A percentile compares a stretch with the other conserved stretches of the same genome.
Conservation (phyloP, 2,797 vertebrate genomes). For the Onychomys arenicola region DNA sequence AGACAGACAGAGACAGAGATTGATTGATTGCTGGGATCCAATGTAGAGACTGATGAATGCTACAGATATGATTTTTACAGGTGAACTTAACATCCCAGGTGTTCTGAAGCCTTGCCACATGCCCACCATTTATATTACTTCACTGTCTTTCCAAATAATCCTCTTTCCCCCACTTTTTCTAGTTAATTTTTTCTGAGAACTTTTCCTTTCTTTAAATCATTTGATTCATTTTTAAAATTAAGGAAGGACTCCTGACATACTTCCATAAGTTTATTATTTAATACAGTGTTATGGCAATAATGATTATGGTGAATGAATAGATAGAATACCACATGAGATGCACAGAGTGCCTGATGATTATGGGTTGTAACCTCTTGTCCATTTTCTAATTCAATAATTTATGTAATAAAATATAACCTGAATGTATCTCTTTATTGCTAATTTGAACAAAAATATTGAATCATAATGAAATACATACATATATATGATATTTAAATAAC, state of each 20-base stretch:
- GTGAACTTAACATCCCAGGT: neutral
- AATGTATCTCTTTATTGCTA: neutral
- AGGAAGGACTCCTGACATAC: neutral
- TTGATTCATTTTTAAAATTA: neutral
- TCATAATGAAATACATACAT: neutral
- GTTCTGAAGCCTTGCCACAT: neutral
- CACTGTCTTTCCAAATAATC: neutral
- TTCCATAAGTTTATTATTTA: neutral
- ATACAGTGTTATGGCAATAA: neutral
- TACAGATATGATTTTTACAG: neutral
- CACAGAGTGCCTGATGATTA: neutral
- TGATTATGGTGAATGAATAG: neutral
- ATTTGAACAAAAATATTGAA: slow-evolving; percentile 16
- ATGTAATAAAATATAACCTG: neutral
- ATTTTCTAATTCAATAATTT: neutral
- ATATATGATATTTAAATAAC: neutral
- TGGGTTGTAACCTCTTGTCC: neutral
- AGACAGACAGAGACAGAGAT: neutral
- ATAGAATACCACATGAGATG: neutral
- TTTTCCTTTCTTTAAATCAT: neutral
- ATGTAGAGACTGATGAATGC: neutral
- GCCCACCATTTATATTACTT: neutral
- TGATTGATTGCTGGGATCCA: neutral
- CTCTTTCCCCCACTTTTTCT: neutral
- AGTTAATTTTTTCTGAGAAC: neutral